phyloP scores from a whole-genome alignment of 1,140 invertebrate species.

The Gerris buenoi region DNA sequence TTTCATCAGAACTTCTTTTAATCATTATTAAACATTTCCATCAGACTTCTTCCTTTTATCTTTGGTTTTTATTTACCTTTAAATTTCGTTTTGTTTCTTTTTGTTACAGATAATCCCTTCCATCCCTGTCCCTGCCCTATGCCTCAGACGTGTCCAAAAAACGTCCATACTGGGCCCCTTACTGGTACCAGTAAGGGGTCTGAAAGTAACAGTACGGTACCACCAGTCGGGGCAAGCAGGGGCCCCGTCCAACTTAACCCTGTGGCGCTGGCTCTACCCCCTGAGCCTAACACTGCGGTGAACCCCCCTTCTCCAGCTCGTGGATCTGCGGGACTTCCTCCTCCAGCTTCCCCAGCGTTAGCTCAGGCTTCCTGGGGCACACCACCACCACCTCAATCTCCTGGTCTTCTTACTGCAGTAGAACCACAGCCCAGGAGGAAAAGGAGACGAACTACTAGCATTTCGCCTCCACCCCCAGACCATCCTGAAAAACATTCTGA shows the following conservation, averaged over 20 bases:
- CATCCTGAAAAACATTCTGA: neutral
- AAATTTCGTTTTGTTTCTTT: too few species aligned
- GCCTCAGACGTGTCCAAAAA: conserved; percentile 86
- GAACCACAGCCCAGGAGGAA: neutral
- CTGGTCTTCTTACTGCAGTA: neutral
- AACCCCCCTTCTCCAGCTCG: conserved; percentile 50
- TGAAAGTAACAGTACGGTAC: conserved; percentile 33
- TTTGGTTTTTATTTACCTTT: too few species aligned
- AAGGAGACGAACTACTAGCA: neutral
- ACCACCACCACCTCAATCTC: conserved; percentile 4
- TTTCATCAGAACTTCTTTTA: too few species aligned
- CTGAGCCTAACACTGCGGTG: conserved; percentile 41
- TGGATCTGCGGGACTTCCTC: conserved; percentile 36
- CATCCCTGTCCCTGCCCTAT: conserved; percentile 69
- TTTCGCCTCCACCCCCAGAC: neutral
- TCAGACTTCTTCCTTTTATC: too few species aligned
- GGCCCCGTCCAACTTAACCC: conserved; percentile 32
- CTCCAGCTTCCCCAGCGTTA: conserved; percentile 22
- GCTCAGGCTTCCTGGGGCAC: conserved; percentile 16
- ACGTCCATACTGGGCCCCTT: conserved; percentile 90
- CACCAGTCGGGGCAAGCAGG: conserved; percentile 19
- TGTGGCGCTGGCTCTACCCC: conserved; percentile 44
- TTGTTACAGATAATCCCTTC: conserved; percentile 37
- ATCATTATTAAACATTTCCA: too few species aligned
- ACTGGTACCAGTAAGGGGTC: conserved; percentile 68